A percentile compares a stretch with the other conserved stretches of the same genome.
Evolutionary conservation across 2,797 vertebrate genomes (phyloP).

Genomic region (Gambelia wislizenii): DNA sequence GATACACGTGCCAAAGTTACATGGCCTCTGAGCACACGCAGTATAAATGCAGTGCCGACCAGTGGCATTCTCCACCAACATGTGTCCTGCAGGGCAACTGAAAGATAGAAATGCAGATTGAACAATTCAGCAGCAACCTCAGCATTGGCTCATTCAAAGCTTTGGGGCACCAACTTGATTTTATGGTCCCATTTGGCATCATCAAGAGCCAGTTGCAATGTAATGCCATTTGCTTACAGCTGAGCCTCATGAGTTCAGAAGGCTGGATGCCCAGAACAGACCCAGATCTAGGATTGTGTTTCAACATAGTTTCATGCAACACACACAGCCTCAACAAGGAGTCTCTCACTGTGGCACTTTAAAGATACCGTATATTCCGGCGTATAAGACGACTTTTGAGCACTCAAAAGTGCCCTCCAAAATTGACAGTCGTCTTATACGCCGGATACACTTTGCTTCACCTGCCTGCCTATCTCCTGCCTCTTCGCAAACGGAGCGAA

Average conservation of each 20-base stretch:
- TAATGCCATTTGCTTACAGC: not conserved
- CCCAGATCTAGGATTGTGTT: not conserved
- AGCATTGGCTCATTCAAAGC: not conserved
- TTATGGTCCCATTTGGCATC: not conserved
- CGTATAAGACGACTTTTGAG: no score
- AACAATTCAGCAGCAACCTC: not conserved
- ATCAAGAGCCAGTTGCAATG: not conserved
- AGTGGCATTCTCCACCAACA: slow-evolving; percentile 84
- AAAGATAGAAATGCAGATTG: not conserved
- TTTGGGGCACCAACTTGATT: not conserved
- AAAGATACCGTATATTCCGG: no score
- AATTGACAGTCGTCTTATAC: no score
- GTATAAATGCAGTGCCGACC: slow-evolving; percentile 86
- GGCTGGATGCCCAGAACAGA: not conserved
- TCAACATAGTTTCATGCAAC: not conserved
- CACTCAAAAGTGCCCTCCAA: no score
- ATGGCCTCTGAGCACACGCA: slow-evolving; percentile 85
- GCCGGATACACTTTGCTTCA: no score
- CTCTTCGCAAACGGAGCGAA: no score
- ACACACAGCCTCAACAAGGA: not conserved
- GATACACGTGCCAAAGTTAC: slow-evolving; percentile 88
- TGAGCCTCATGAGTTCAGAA: not conserved
- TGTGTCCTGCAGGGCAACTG: slow-evolving; percentile 89
- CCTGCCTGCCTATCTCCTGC: no score
- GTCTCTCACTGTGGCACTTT: not conserved